These are phyloP conservation scores for Thereva unica DNA, from an alignment of 2,888 invertebrate genomes.

Conservation along the genomic window DNA sequence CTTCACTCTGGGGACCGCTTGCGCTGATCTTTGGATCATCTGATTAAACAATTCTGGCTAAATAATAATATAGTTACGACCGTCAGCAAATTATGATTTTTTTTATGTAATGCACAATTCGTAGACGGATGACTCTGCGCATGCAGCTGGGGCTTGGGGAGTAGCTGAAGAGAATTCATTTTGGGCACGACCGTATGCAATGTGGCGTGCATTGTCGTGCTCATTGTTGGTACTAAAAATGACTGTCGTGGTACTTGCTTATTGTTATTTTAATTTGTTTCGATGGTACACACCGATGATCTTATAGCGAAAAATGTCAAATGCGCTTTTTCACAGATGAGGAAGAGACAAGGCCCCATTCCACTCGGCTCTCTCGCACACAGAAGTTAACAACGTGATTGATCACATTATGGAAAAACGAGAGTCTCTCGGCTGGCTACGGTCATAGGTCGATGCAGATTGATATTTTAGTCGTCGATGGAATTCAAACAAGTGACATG, in stretches of 20 bases:
- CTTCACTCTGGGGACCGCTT: no score
- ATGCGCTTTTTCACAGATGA: conserved; percentile 2
- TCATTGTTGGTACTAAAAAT: not conserved
- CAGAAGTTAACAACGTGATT: conserved; percentile 23
- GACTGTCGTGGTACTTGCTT: not conserved
- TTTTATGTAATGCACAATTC: not conserved
- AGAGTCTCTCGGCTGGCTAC: not conserved
- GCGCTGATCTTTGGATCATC: conserved; percentile 1
- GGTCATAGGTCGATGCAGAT: conserved; percentile 20
- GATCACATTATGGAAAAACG: conserved; percentile 9
- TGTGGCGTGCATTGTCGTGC: not conserved
- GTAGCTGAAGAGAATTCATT: not conserved
- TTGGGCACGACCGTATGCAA: conserved; percentile 15
- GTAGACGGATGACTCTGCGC: not conserved
- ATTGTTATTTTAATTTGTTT: conserved; percentile 26
- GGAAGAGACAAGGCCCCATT: conserved; percentile 4
- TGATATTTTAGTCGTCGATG: not conserved
- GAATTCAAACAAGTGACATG: conserved; percentile 12
- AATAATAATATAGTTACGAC: conserved; percentile 1
- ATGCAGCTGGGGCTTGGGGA: not conserved
- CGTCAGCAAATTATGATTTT: conserved; percentile 13
- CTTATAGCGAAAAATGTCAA: conserved; percentile 26
- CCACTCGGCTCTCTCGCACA: not conserved
- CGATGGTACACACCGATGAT: conserved; percentile 17
- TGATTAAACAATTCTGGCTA: conserved; percentile 14